phyloP scores from a whole-genome alignment of 2,113 vertebrate genomes.

The Zapus hudsonius region DNA sequence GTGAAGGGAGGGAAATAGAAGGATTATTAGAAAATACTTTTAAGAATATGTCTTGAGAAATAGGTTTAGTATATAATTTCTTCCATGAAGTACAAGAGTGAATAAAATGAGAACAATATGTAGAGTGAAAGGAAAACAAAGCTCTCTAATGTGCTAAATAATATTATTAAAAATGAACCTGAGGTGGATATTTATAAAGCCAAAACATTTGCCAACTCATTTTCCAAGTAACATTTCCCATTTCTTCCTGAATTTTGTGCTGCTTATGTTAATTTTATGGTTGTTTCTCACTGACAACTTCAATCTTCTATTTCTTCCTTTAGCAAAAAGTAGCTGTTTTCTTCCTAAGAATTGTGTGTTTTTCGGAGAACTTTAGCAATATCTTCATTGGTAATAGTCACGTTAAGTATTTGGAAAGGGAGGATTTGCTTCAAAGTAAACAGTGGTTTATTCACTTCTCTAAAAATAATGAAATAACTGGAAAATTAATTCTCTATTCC shows the following conservation, averaged over 20 bases:
- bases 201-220: not conserved
- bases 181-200: not conserved
- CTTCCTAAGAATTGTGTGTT: not conserved
- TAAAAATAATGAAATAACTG: not conserved
- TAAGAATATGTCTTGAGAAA: not conserved
- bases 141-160: not conserved
- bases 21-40: not conserved
- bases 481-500: not conserved
- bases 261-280: not conserved
- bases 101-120: not conserved
- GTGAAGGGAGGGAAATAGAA: not conserved
- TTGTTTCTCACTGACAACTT: not conserved
- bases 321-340: slow-evolving; percentile 21
- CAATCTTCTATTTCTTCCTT: not conserved
- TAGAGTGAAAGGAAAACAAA: not conserved
- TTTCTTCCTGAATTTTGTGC: not conserved
- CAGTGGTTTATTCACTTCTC: not conserved
- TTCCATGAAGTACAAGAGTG: not conserved
- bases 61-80: not conserved
- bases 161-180: not conserved
- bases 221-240: not conserved
- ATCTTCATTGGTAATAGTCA: not conserved
- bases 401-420: not conserved
- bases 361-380: not conserved
- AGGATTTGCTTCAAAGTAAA: not conserved